These are phyloP conservation scores for Willisornis vidua DNA, from an alignment of 2,113 vertebrate species.

Conservation along the genomic window DNA sequence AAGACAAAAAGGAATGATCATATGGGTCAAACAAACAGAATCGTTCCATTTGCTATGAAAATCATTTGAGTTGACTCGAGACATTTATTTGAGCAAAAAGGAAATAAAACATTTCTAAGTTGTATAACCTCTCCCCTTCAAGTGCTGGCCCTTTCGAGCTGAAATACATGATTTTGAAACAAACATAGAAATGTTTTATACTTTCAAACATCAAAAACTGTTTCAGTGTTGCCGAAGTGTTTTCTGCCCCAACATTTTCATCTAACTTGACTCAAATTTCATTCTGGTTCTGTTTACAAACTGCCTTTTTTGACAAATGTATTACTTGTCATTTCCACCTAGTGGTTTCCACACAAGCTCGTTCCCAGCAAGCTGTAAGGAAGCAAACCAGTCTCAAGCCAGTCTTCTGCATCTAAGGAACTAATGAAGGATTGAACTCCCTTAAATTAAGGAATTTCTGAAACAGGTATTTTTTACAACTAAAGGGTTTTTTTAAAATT, in stretches of 20 bases:
- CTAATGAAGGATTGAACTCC: not conserved
- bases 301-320: not conserved
- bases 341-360: not conserved
- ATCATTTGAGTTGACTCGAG: not conserved
- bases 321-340: constrained; percentile 36
- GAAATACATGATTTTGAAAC: constrained; percentile 13
- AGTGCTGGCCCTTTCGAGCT: not conserved
- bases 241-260: not conserved
- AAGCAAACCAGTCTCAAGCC: not conserved
- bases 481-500: not conserved
- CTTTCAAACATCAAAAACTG: constrained; percentile 6
- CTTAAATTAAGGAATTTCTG: not conserved
- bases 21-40: not conserved
- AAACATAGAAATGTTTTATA: not conserved
- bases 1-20: not conserved
- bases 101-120: constrained; percentile 10
- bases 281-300: not conserved
- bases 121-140: not conserved
- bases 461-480: not conserved
- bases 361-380: not conserved
- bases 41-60: not conserved
- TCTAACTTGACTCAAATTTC: constrained; percentile 20
- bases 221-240: not conserved
- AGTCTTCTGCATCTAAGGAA: not conserved
- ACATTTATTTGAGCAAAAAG: not conserved